Evolutionary conservation across 35 echinoderm and acorn worm species (phyloP), one percentile per base, ranked within the genome.

Genomic region (Acanthaster planci): DNA sequence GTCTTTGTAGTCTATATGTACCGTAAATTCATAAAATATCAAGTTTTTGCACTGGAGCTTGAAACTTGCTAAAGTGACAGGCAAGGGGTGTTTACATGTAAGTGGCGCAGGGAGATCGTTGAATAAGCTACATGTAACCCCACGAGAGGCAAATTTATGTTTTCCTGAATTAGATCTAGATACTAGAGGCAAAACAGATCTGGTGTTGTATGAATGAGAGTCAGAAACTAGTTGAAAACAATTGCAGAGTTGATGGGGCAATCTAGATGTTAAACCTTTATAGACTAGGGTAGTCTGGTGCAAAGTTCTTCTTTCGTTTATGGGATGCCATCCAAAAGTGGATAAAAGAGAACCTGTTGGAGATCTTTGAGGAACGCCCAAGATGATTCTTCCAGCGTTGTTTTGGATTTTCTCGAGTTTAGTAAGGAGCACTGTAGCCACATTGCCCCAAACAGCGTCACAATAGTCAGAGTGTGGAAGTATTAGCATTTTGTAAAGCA

Each of bases 391-490:
- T 22, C 52, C 80, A 58, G 80, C 80, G 17, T 26, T 82, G 29
- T 82, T 82, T 59, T 82, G 80, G 18, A 80, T 22, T n/a, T 21
- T 21, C 8, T 80, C 77, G 15, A 80, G 77, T 16, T 9, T 80
- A 2, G 15, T 80, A 7, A 82, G 53, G 5, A 57, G 31, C 10
- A 55, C 55, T 14, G 55, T 80, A 21, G 6, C 18, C 21, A 40
- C 40, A 50, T 80, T 82, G 37, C 80, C 80, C 51, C 80, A 82
- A 17, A 82, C 80, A 19, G 37, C 8, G 35, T 82, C 51, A 12
- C 80, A 82, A 36, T 82, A 82, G 9, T 82, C 51, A 27, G 57
- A 35, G 37, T 35, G 26, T 21, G 80, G 37, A 57, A 82, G 23
- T 4, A 82, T 82, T 1, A 58, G 8, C 8, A 29, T 36, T 82